Evolutionary conservation across 2,888 invertebrate genomes (phyloP), one percentile per base, ranked within the genome.

Genomic region (Orchesellides sinensis): DNA sequence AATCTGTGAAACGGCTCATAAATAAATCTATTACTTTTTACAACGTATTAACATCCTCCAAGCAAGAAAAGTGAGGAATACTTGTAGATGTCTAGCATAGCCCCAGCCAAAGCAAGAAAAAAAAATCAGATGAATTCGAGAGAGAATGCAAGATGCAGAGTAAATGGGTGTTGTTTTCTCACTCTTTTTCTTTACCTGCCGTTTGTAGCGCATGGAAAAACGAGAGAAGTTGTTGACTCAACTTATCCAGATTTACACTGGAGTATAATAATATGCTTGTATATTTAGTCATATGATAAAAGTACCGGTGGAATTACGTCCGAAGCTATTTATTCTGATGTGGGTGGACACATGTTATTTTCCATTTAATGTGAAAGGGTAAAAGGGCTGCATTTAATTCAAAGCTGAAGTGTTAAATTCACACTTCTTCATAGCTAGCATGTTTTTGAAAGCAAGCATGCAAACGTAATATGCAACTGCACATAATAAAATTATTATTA

Each of bases 251-350:
- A n/a, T n/a, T n/a, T n/a, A n/a, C n/a, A n/a, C n/a, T n/a, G n/a
- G n/a, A n/a, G n/a, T n/a, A n/a, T n/a, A n/a, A n/a, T n/a, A n/a
- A n/a, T n/a, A n/a, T n/a, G n/a, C n/a, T n/a, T n/a, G n/a, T n/a
- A n/a, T n/a, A n/a, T n/a, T n/a, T n/a, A n/a, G n/a, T n/a, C n/a
- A 52, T n/a, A 8, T 52, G 19, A 45, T 32, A 35, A 65, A 25
- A 65, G 40, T 14, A 23, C 25, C 66, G 54, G 40, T 66, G 56
- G 27, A 54, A 47, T 25, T 74, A n/a, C 19, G 21, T 66, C 32
- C 59, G 45, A 70, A 80, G 84, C 86, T 84, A 86, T 86, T 86
- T 86, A 86, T 86, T 86, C 74, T 86, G 84, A 84, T 86, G 86
- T 86, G 86, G 86, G 86, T 85, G 86, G 86, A 86, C 86, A 84